Percentiles rank a stretch among this genome's conserved stretches.
phyloP scores from a whole-genome alignment of 2,888 invertebrate genomes.

The Campoplex nolae region DNA sequence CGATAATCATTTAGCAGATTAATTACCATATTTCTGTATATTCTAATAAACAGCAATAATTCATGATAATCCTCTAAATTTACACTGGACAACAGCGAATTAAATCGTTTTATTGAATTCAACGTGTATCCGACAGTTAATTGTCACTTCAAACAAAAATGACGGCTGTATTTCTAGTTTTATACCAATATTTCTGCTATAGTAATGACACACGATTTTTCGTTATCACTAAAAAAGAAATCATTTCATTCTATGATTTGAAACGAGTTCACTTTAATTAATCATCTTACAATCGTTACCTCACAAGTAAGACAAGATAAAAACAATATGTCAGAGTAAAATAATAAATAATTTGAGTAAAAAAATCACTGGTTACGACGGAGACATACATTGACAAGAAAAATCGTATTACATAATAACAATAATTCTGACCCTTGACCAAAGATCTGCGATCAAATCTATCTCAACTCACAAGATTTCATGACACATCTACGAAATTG shows the following conservation, averaged over 20 bases:
- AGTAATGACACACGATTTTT: background rate
- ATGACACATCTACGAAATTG: slow-evolving; percentile 1
- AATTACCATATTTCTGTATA: background rate
- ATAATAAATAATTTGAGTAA: no score
- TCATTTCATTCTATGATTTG: background rate
- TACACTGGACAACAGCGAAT: no score
- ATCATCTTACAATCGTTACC: background rate
- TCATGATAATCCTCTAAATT: no score
- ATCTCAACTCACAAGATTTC: background rate
- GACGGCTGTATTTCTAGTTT: background rate
- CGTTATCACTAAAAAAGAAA: no score
- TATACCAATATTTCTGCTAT: background rate
- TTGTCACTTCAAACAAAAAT: background rate
- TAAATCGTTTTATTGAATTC: background rate
- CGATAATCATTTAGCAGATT: background rate
- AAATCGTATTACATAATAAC: no score
- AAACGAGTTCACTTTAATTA: background rate
- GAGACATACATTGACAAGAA: no score
- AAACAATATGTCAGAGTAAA: no score
- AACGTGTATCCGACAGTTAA: no score
- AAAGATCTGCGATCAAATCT: background rate
- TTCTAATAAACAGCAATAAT: background rate
- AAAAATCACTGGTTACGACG: no score
- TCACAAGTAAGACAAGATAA: background rate
- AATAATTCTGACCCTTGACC: background rate